Conservation (phyloP, 2,113 vertebrate genomes). For the Castor canadensis region DNA sequence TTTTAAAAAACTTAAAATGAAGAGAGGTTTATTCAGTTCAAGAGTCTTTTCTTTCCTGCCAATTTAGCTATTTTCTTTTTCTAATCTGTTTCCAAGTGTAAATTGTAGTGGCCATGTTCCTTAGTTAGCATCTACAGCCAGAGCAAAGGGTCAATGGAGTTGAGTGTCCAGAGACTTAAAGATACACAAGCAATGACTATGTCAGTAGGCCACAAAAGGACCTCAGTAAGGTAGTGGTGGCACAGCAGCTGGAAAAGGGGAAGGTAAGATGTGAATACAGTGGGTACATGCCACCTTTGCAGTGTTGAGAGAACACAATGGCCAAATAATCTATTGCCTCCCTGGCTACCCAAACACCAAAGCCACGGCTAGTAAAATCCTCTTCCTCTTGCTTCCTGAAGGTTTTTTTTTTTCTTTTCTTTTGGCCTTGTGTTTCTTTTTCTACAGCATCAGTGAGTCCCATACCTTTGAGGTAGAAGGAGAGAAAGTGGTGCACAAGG, state of each 20-base stretch:
- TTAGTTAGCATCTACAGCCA: background rate
- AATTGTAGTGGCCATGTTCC: background rate
- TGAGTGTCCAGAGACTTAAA: background rate
- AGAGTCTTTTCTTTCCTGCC: too few species aligned
- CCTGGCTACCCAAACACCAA: background rate
- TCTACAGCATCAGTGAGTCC: background rate
- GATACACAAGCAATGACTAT: background rate
- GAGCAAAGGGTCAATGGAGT: background rate
- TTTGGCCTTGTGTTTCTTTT: background rate
- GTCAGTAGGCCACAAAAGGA: background rate
- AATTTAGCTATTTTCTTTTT: background rate
- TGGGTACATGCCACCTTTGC: background rate
- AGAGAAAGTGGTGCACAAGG: conserved; percentile 95
- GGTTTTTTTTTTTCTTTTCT: background rate
- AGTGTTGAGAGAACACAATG: background rate
- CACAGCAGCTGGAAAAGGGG: background rate
- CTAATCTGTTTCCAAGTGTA: background rate
- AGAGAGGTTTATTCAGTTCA: background rate
- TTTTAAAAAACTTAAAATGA: too few species aligned
- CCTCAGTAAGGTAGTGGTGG: background rate
- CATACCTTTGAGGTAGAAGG: conserved; percentile 94
- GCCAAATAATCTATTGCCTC: too few species aligned
- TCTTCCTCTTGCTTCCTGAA: background rate
- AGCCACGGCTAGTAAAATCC: background rate
- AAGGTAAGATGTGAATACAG: background rate